These are phyloP conservation scores for Echinops telfairi DNA, from an alignment of 2,113 vertebrate genomes.

Conservation along the genomic window DNA sequence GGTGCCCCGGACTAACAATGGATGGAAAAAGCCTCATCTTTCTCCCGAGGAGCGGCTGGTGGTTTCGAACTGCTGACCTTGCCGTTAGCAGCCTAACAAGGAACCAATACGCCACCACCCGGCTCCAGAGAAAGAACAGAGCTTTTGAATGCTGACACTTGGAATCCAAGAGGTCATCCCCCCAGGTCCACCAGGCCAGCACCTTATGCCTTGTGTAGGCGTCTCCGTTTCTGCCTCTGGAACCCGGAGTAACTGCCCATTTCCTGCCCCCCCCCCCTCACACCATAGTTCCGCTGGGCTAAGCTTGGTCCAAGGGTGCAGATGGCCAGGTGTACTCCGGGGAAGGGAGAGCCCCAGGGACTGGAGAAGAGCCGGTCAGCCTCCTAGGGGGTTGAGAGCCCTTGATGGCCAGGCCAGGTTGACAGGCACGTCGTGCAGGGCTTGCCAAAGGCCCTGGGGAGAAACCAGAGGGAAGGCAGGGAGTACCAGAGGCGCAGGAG, in stretches of 20 bases:
- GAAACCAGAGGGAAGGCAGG: not conserved
- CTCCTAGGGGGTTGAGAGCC: not conserved
- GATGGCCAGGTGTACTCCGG: not conserved
- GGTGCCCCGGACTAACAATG: too few relatives aligned
- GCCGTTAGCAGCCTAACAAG: too few relatives aligned
- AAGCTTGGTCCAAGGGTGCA: not conserved
- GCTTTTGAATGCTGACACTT: not conserved
- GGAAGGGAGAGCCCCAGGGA: not conserved
- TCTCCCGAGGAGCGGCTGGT: too few relatives aligned
- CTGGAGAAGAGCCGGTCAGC: too few relatives aligned
- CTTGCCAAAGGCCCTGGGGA: too few relatives aligned
- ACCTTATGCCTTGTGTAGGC: accelerated
- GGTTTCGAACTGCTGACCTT: too few relatives aligned
- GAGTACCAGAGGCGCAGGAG: not conserved
- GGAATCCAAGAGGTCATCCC: not conserved
- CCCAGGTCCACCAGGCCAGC: not conserved
- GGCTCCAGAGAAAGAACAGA: not conserved
- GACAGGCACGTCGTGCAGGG: not conserved
- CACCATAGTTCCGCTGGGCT: not conserved
- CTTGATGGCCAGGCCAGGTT: not conserved
- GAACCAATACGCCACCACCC: too few relatives aligned
- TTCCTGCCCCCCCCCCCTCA: not conserved
- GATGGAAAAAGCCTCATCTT: too few relatives aligned
- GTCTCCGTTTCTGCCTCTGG: not conserved
- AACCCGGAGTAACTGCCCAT: not conserved